Conservation (phyloP, 92 coral and sea anemone genomes). For the Epizoanthus stellaris region DNA sequence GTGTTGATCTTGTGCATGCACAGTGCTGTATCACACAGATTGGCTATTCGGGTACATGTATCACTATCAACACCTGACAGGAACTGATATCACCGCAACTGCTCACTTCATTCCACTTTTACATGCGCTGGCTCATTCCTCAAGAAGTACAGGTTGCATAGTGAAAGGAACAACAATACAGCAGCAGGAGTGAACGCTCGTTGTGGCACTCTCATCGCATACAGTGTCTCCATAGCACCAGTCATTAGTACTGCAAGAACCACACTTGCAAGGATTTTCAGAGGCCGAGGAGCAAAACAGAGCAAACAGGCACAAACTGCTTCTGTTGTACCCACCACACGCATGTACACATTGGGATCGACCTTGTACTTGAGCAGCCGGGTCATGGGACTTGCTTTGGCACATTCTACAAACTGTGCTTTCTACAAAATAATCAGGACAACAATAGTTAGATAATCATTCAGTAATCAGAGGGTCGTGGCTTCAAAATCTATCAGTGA, state of each 20-base stretch:
- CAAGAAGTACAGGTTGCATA: conserved; percentile 23
- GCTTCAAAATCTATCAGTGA: not conserved
- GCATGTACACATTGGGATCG: conserved; percentile 57
- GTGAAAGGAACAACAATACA: not conserved
- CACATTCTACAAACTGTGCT: conserved; percentile 60
- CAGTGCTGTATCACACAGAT: too few relatives aligned
- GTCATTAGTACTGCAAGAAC: conserved; percentile 67
- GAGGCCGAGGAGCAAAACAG: conserved; percentile 60
- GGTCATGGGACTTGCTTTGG: conserved; percentile 71
- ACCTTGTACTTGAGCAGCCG: conserved; percentile 66
- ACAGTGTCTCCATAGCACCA: conserved; percentile 63
- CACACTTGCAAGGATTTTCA: conserved; percentile 50
- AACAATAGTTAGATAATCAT: not conserved
- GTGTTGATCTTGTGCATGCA: too few relatives aligned
- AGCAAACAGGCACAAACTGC: conserved; percentile 65
- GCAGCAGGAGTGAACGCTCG: conserved; percentile 26
- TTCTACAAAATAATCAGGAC: conserved; percentile 51
- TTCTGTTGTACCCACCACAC: conserved; percentile 67
- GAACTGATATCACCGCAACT: not conserved
- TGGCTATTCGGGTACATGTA: too few relatives aligned
- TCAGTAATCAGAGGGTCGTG: not conserved
- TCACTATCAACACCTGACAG: too few relatives aligned
- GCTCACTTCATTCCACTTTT: conserved; percentile 11
- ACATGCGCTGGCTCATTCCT: conserved; percentile 11
- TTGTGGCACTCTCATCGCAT: conserved; percentile 40